Percentiles rank a stretch among this genome's conserved stretches.
These are phyloP conservation scores for Dichetophora obliterata DNA, from an alignment of 2,888 invertebrate species.

Conservation along the genomic window DNA sequence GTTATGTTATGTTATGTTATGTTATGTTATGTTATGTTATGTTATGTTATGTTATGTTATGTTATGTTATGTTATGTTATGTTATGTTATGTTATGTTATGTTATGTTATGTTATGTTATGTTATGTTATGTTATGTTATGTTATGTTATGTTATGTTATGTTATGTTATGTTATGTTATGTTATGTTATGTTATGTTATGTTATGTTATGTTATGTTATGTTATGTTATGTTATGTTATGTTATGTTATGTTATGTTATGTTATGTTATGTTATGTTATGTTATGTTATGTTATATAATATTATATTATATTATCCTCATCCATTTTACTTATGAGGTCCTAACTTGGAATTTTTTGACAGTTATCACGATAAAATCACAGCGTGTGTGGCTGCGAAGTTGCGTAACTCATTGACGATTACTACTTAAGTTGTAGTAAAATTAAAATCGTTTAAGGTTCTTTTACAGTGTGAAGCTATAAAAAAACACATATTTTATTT, in stretches of 20 bases:
- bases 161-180: constrained; percentile 4
- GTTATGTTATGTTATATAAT: too few relatives aligned
- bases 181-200: constrained; percentile 4
- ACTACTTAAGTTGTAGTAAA: too few relatives aligned
- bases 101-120: constrained; percentile 4
- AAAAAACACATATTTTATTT: too few relatives aligned
- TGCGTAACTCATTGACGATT: too few relatives aligned
- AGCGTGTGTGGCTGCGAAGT: too few relatives aligned
- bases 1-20: constrained; percentile 4
- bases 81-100: constrained; percentile 4
- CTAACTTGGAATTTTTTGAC: too few relatives aligned
- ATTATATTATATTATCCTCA: too few relatives aligned
- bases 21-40: constrained; percentile 4
- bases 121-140: constrained; percentile 4
- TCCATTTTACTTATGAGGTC: too few relatives aligned
- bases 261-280: not conserved
- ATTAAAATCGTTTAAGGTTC: too few relatives aligned
- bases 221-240: constrained; percentile 4
- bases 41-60: constrained; percentile 4
- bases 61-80: constrained; percentile 4
- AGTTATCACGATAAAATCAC: too few relatives aligned
- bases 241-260: not conserved
- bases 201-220: constrained; percentile 4
- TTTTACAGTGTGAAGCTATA: too few relatives aligned
- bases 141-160: constrained; percentile 4